Evolutionary conservation across 2,113 vertebrate species (phyloP).

Genomic region (Aegithalos caudatus): DNA sequence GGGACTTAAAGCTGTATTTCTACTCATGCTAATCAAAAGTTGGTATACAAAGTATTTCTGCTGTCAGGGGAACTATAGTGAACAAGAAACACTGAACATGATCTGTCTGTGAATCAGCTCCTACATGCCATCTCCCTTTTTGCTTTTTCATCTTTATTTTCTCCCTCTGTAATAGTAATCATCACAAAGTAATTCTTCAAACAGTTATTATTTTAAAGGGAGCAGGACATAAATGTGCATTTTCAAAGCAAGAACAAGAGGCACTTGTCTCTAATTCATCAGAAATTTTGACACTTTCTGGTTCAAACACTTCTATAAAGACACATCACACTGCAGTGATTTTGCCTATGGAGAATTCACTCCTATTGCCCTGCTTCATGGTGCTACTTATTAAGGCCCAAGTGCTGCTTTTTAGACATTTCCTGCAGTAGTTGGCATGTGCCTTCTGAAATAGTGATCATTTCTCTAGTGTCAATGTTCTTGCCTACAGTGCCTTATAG

Average conservation of each 20-base stretch:
- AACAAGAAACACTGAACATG: background rate
- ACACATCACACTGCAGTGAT: background rate
- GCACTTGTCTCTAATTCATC: background rate
- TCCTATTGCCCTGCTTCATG: background rate
- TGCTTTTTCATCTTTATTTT: background rate
- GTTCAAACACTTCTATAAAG: background rate
- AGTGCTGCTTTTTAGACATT: background rate
- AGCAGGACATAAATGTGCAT: background rate
- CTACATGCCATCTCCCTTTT: background rate
- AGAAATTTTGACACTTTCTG: background rate
- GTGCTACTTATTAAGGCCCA: background rate
- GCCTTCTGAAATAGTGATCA: background rate
- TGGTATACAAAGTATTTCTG: background rate
- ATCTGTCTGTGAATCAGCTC: background rate
- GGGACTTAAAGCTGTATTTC: slow-evolving; percentile 13
- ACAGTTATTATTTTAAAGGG: slow-evolving; percentile 27
- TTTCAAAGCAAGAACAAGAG: background rate
- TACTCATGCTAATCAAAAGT: slow-evolving; percentile 30
- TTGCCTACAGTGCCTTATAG: background rate
- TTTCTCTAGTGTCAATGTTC: background rate
- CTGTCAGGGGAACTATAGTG: background rate
- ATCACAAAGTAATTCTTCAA: background rate
- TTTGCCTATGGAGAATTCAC: background rate
- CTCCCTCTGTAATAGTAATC: background rate
- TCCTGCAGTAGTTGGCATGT: background rate